Percentiles rank a stretch among this genome's conserved stretches.
Conservation (phyloP, 2,113 vertebrate genomes). For the Balaeniceps rex region DNA sequence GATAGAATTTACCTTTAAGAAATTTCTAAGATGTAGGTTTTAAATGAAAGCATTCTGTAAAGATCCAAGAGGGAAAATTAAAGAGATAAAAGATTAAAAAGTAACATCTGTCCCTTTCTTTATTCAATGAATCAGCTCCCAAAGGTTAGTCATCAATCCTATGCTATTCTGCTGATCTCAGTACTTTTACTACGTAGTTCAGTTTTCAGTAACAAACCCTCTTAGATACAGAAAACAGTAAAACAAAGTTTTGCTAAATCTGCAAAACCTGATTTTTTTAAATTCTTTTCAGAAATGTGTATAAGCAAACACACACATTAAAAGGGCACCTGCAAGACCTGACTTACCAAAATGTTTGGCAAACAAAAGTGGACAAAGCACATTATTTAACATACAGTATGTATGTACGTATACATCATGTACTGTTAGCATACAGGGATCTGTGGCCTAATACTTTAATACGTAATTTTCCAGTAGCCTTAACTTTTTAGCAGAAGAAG, state of each 20-base stretch:
- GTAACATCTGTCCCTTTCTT: constrained; percentile 35
- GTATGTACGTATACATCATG: not conserved
- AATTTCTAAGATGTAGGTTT: not conserved
- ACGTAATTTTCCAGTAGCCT: not conserved
- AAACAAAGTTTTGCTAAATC: not conserved
- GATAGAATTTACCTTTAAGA: not conserved
- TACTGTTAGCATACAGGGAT: not conserved
- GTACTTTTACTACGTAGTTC: constrained; percentile 43
- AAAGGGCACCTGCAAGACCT: not conserved
- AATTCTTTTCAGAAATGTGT: not conserved
- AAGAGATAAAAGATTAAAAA: constrained; percentile 20
- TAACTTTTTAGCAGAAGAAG: not conserved
- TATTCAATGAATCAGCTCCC: constrained; percentile 52
- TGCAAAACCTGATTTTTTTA: not conserved
- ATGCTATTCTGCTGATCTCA: constrained; percentile 59
- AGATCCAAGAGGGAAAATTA: not conserved
- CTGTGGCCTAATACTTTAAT: not conserved
- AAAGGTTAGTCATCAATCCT: constrained; percentile 51
- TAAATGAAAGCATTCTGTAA: constrained; percentile 13
- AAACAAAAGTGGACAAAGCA: not conserved
- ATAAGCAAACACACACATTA: not conserved
- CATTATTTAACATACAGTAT: not conserved
- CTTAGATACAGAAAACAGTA: constrained; percentile 8
- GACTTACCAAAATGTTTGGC: not conserved
- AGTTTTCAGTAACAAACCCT: constrained; percentile 43